Conservation (phyloP, 1,140 invertebrate species). For the Eupristina koningsbergeri region DNA sequence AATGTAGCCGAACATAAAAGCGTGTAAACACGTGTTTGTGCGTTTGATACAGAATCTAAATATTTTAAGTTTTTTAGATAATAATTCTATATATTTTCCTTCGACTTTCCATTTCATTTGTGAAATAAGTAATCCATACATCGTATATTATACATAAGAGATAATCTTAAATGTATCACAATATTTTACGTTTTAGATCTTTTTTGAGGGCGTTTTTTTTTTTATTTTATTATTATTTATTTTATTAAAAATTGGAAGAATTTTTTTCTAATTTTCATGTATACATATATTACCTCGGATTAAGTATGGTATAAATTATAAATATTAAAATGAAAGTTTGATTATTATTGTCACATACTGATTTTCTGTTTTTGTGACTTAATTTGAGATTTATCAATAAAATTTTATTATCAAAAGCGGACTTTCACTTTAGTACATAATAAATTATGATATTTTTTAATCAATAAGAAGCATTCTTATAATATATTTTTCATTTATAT, state of each 20-base stretch:
- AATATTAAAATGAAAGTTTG: not conserved
- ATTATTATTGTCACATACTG: constrained; percentile 34
- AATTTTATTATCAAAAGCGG: constrained; percentile 25
- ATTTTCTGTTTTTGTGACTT: constrained; percentile 4
- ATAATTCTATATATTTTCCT: constrained; percentile 22
- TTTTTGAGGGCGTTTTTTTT: not conserved
- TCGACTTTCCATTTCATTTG: constrained; percentile 16
- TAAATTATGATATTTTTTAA: not conserved
- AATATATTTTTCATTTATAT: not conserved
- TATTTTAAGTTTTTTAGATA: not conserved
- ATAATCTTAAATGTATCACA: constrained; percentile 49
- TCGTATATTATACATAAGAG: constrained; percentile 24
- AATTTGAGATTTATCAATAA: constrained; percentile 14
- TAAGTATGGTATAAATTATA: constrained; percentile 20
- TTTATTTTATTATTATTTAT: constrained; percentile 3
- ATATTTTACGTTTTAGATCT: constrained; percentile 41
- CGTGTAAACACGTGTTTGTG: not conserved
- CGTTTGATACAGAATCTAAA: constrained; percentile 26
- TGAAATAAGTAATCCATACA: constrained; percentile 31
- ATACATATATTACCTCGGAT: too few species aligned
- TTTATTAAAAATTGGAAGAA: constrained; percentile 16
- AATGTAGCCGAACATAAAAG: constrained; percentile 19
- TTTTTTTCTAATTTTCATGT: not conserved
- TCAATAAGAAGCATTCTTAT: not conserved
- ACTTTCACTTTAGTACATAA: not conserved